Percentiles rank a stretch among this genome's conserved stretches.
Evolutionary conservation across 2,888 invertebrate species (phyloP).

Genomic region (Thelaira solivaga): DNA sequence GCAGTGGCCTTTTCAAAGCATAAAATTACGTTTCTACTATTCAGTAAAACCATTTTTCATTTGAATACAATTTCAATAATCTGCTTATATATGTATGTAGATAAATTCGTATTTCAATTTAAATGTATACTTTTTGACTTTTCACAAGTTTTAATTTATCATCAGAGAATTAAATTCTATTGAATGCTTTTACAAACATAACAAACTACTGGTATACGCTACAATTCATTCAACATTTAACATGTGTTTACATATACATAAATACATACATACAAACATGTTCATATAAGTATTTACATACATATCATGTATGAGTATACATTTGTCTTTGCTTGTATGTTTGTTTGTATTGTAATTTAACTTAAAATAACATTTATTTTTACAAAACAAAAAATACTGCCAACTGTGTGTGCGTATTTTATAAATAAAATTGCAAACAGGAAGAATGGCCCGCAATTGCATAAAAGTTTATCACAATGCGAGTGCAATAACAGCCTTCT

Average conservation of each 20-base stretch:
- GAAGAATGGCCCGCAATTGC: not conserved
- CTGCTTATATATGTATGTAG: too few relatives aligned
- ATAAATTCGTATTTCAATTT: not conserved
- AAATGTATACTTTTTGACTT: not conserved
- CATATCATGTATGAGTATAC: not conserved
- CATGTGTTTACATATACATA: too few relatives aligned
- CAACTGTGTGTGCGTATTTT: too few relatives aligned
- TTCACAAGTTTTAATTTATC: not conserved
- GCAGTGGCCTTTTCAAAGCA: too few relatives aligned
- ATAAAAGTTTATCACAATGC: not conserved
- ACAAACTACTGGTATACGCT: too few relatives aligned
- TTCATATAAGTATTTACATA: not conserved
- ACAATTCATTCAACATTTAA: not conserved
- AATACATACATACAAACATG: too few relatives aligned
- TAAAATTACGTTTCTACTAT: too few relatives aligned
- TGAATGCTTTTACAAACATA: not conserved
- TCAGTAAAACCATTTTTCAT: not conserved
- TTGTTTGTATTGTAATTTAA: slow-evolving; percentile 14
- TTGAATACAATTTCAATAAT: not conserved
- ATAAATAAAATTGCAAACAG: not conserved
- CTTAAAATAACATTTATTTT: slow-evolving; percentile 32
- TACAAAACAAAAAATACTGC: not conserved
- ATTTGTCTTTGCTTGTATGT: not conserved
- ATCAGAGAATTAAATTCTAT: not conserved
- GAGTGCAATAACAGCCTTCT: too few relatives aligned